Evolutionary conservation across 2,888 invertebrate genomes (phyloP).

Genomic region (Torymus aiolomorphi): DNA sequence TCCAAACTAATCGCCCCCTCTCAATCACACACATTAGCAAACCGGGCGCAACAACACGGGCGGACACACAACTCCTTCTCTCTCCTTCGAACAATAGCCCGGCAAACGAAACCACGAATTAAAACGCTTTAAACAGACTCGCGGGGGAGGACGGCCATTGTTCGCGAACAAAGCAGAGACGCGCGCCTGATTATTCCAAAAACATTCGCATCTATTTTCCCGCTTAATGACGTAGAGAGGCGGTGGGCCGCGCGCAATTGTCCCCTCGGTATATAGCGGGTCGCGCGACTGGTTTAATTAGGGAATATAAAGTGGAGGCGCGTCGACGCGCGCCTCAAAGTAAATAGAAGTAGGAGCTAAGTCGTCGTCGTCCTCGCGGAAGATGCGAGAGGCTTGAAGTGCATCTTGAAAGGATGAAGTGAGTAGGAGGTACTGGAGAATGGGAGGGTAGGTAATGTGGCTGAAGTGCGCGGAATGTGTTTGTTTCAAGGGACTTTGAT

Average conservation of each 20-base stretch:
- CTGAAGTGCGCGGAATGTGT: too few species aligned
- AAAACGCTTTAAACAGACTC: neutral
- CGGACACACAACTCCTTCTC: too few species aligned
- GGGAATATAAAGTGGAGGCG: conserved; percentile 28
- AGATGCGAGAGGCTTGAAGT: neutral
- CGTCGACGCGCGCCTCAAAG: conserved; percentile 36
- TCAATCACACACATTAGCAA: too few species aligned
- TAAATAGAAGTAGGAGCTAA: conserved; percentile 14
- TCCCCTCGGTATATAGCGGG: neutral
- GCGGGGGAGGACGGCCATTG: neutral
- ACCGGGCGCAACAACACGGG: too few species aligned
- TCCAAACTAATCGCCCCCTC: too few species aligned
- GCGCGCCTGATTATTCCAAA: conserved; percentile 28
- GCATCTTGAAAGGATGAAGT: neutral
- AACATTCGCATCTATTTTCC: conserved; percentile 22
- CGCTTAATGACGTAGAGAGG: conserved; percentile 5
- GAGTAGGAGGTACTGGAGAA: too few species aligned
- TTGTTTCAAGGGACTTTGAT: too few species aligned
- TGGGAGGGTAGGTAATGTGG: too few species aligned
- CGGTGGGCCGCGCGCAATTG: conserved; percentile 5
- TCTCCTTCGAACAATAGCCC: too few species aligned
- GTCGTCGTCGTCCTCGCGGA: neutral
- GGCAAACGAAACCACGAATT: too few species aligned
- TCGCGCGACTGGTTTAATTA: conserved; percentile 22
- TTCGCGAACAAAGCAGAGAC: conserved; percentile 33